Percentiles rank a stretch among this genome's conserved stretches.
These are phyloP conservation scores for Callipepla squamata DNA, from an alignment of 2,113 vertebrate species.

Conservation along the genomic window DNA sequence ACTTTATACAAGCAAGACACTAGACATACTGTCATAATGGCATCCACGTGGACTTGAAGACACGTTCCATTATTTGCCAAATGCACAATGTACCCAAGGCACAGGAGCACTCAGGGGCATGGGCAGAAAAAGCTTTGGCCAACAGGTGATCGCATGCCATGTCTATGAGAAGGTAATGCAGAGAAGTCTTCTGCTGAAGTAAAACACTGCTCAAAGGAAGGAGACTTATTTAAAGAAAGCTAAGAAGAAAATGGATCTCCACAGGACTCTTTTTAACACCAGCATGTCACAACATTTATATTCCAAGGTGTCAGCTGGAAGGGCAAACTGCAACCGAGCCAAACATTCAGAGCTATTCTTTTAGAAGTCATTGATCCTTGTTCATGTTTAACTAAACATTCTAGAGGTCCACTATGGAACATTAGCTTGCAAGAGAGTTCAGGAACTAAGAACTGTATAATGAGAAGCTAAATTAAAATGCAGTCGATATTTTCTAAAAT, in stretches of 20 bases:
- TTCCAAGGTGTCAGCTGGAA: background rate
- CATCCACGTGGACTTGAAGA: conserved; percentile 10
- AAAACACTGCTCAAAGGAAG: conserved; percentile 5
- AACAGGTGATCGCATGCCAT: conserved; percentile 3
- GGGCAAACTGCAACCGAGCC: background rate
- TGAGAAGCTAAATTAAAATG: background rate
- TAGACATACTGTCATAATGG: background rate
- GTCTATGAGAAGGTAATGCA: conserved; percentile 6
- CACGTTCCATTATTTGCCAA: conserved; percentile 6
- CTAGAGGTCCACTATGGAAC: background rate
- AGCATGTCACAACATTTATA: background rate
- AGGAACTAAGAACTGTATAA: background rate
- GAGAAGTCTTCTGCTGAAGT: background rate
- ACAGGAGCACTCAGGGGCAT: conserved; percentile 7
- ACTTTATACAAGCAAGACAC: background rate
- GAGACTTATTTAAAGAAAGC: background rate
- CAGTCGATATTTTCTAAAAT: background rate
- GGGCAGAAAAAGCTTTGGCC: conserved; percentile 29
- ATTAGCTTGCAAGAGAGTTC: background rate
- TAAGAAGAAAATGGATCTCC: background rate
- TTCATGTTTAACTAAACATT: background rate
- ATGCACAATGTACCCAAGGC: background rate
- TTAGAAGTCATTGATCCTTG: background rate
- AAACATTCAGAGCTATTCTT: background rate
- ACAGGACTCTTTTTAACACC: background rate